Conservation (phyloP, 2,797 vertebrate species). For the Coilia nasus region DNA sequence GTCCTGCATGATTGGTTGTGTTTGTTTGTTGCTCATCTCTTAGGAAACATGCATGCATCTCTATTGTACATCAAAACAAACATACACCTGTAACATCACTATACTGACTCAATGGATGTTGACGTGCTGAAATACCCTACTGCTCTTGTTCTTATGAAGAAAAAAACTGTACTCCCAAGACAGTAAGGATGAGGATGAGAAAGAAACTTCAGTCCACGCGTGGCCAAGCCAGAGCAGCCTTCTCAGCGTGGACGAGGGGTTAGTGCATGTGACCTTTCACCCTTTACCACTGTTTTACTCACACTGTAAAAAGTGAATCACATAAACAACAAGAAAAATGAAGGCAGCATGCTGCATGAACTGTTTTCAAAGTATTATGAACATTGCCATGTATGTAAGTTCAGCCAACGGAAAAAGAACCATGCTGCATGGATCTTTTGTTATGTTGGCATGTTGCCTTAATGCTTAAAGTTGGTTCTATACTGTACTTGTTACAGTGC, state of each 20-base stretch:
- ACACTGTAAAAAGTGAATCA: background rate
- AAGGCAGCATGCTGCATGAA: background rate
- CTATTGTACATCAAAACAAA: background rate
- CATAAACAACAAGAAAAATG: background rate
- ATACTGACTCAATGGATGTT: background rate
- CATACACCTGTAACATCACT: background rate
- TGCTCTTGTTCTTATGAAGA: slow-evolving; percentile 47
- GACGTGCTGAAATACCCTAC: background rate
- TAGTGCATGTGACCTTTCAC: background rate
- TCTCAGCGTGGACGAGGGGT: slow-evolving; percentile 72
- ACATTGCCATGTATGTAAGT: too few relatives aligned
- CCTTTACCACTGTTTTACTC: background rate
- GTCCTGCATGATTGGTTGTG: background rate
- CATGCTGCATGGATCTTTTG: too few relatives aligned
- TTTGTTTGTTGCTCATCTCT: background rate
- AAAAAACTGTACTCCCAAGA: slow-evolving; percentile 73
- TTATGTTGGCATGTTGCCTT: too few relatives aligned
- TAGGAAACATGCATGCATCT: background rate
- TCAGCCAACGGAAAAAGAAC: too few relatives aligned
- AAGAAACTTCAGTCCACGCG: slow-evolving; percentile 60
- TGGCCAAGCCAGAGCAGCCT: slow-evolving; percentile 81
- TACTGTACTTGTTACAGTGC: too few relatives aligned
- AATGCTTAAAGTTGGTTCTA: too few relatives aligned
- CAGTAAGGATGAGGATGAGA: slow-evolving; percentile 77
- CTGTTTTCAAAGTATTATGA: too few relatives aligned